Conservation (phyloP, 2,888 invertebrate genomes). For the Rhagophthalmus giganteus region DNA sequence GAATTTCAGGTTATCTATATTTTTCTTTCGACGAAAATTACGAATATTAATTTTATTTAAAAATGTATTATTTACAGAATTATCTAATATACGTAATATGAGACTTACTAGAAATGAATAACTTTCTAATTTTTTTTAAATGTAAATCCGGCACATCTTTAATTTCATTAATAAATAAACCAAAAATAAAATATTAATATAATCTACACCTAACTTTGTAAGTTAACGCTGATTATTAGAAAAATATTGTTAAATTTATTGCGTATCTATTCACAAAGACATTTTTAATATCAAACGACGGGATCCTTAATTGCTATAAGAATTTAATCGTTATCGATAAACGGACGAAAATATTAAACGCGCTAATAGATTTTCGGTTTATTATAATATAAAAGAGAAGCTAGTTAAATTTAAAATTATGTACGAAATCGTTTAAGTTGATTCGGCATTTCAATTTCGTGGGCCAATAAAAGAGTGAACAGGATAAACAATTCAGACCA, state of each 20-base stretch:
- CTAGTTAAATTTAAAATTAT: not conserved
- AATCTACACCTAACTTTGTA: not conserved
- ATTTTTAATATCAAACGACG: no score
- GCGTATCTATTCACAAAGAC: no score
- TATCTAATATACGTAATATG: not conserved
- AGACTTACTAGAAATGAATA: not conserved
- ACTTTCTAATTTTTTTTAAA: not conserved
- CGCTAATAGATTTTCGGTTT: no score
- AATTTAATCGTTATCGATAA: no score
- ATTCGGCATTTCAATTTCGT: not conserved
- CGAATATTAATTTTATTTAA: not conserved
- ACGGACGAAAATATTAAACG: no score
- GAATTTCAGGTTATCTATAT: not conserved
- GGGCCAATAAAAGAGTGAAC: constrained; percentile 5
- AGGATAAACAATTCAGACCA: constrained; percentile 22
- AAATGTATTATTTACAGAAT: not conserved
- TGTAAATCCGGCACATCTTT: not conserved
- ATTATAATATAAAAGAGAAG: no score
- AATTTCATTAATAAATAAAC: not conserved
- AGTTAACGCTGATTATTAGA: not conserved
- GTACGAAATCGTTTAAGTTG: not conserved
- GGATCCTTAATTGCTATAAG: no score
- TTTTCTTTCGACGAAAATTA: not conserved
- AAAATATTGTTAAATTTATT: not conserved
- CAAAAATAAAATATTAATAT: not conserved